phyloP scores from a whole-genome alignment of 1,140 invertebrate species.

The Oedothorax gibbosus region DNA sequence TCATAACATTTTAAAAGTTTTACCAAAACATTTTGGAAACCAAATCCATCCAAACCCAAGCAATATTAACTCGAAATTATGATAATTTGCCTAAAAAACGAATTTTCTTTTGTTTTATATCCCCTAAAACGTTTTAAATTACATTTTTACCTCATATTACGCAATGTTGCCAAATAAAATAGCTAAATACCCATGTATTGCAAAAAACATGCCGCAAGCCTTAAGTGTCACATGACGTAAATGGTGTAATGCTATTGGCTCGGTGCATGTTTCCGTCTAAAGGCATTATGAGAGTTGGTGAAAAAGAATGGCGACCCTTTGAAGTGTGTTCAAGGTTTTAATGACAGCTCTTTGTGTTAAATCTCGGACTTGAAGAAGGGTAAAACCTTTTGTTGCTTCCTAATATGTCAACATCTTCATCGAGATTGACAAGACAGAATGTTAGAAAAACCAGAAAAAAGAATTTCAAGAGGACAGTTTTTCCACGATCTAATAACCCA shows the following conservation, averaged over 20 bases:
- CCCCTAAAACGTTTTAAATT: no score
- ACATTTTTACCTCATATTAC: not conserved
- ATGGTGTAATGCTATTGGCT: conserved; percentile 36
- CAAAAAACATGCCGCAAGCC: conserved; percentile 53
- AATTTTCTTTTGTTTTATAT: no score
- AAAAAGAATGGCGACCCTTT: conserved; percentile 56
- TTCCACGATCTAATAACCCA: conserved; percentile 55
- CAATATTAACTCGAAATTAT: no score
- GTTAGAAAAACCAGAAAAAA: conserved; percentile 61
- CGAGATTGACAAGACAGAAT: conserved; percentile 57
- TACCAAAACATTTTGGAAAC: no score
- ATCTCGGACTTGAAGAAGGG: conserved; percentile 12
- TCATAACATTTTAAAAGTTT: no score
- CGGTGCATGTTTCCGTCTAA: conserved; percentile 55
- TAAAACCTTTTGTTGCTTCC: conserved; percentile 14
- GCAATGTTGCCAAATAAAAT: conserved; percentile 9
- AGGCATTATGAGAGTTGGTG: conserved; percentile 40
- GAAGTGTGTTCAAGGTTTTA: conserved; percentile 58
- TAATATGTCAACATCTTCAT: conserved; percentile 59
- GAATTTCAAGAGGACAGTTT: conserved; percentile 56
- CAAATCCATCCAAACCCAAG: no score
- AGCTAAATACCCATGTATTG: not conserved
- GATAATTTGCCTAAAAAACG: no score
- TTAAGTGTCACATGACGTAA: conserved; percentile 47
- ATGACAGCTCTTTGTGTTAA: conserved; percentile 59